Conservation (phyloP, 2,888 invertebrate genomes). For the Pachycephus smyrnensis region DNA sequence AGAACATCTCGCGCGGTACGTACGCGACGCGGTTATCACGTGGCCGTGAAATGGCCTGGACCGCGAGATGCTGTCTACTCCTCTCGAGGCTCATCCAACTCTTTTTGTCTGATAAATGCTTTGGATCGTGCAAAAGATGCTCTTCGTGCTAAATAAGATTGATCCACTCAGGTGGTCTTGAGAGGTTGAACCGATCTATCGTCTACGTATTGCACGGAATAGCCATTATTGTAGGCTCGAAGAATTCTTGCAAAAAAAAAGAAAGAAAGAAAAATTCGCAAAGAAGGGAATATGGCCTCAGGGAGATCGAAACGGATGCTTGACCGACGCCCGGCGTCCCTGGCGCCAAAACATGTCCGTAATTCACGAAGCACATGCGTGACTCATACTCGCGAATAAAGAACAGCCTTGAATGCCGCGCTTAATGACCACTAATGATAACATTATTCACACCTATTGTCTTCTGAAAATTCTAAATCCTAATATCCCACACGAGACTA, state of each 20-base stretch:
- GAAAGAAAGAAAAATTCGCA: background rate
- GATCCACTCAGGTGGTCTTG: background rate
- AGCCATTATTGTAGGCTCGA: background rate
- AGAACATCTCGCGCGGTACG: background rate
- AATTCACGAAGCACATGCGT: background rate
- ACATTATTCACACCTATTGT: background rate
- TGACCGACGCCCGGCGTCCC: background rate
- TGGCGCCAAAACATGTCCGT: background rate
- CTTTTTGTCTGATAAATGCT: background rate
- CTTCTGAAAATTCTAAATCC: background rate
- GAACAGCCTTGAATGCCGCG: background rate
- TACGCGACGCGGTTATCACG: background rate
- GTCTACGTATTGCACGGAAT: background rate
- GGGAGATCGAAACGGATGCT: background rate
- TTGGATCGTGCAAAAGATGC: background rate
- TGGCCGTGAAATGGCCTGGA: background rate
- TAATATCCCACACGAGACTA: background rate
- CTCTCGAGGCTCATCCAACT: background rate
- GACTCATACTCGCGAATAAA: conserved; percentile 1
- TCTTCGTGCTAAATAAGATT: background rate
- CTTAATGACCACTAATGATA: conserved; percentile 9
- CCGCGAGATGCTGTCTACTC: background rate
- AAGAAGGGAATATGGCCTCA: background rate
- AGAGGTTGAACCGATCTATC: background rate
- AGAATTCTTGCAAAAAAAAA: background rate